Conservation (phyloP, 2,888 invertebrate species). For the Sphaeridia pumilis region DNA sequence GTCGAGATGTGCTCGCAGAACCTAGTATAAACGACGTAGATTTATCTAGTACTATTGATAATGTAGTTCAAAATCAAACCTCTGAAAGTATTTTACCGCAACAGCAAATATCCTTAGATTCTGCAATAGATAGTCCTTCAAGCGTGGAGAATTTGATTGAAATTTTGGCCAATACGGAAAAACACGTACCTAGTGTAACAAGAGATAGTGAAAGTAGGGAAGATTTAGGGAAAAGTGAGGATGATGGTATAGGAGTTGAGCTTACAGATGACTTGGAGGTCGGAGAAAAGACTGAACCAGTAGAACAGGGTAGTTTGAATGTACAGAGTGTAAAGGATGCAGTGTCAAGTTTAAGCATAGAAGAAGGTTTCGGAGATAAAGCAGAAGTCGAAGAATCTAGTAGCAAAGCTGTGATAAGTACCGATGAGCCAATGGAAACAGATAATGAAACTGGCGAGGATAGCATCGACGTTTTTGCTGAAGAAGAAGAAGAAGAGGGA, state of each 20-base stretch:
- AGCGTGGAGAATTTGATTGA: background rate
- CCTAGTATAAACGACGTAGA: too few species aligned
- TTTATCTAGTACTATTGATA: too few species aligned
- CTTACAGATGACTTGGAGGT: too few species aligned
- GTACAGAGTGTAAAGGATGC: background rate
- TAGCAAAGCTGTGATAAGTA: background rate
- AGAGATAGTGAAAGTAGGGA: background rate
- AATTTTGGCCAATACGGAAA: background rate
- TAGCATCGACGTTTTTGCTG: conserved; percentile 9
- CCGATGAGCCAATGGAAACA: conserved; percentile 18
- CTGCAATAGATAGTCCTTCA: background rate
- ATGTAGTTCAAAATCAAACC: too few species aligned
- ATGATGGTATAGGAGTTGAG: background rate
- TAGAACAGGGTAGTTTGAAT: background rate
- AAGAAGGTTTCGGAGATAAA: background rate
- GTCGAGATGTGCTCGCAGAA: too few species aligned
- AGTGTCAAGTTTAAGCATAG: background rate
- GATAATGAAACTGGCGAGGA: conserved; percentile 18
- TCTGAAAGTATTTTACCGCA: too few species aligned
- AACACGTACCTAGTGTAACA: background rate
- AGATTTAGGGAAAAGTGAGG: background rate
- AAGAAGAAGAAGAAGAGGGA: conserved; percentile 9
- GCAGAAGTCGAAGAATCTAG: background rate
- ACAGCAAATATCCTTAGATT: background rate
- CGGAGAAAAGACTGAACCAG: background rate